A percentile compares a stretch with the other conserved stretches of the same genome.
Evolutionary conservation across 2,797 vertebrate genomes (phyloP).

Genomic region (Dallia pectoralis): DNA sequence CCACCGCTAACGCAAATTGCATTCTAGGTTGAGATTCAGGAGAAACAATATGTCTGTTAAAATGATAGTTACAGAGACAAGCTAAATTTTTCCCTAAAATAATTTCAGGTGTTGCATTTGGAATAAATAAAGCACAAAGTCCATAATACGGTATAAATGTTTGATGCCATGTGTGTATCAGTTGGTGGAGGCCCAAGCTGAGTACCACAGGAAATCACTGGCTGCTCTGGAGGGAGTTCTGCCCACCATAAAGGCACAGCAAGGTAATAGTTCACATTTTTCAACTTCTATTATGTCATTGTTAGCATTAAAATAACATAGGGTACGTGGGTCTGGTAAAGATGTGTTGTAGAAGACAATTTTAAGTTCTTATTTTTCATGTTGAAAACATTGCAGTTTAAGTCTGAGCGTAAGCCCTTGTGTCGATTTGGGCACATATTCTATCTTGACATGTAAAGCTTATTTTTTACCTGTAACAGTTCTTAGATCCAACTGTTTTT

Average conservation of each 20-base stretch:
- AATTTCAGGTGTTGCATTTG: background rate
- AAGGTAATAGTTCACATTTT: slow-evolving; percentile 79
- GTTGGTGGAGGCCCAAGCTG: slow-evolving; percentile 97
- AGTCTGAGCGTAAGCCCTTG: background rate
- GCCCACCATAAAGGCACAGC: slow-evolving; percentile 88
- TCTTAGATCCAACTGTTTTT: background rate
- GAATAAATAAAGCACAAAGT: background rate
- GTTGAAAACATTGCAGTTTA: background rate
- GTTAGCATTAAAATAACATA: background rate
- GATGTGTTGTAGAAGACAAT: background rate
- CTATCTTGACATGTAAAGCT: background rate
- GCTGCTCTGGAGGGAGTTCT: slow-evolving; percentile 90
- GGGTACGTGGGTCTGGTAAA: background rate
- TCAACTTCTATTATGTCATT: too few species aligned
- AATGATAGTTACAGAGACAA: background rate
- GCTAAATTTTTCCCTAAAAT: background rate
- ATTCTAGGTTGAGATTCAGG: too few species aligned
- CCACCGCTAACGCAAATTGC: too few species aligned
- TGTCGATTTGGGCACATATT: slow-evolving; percentile 1
- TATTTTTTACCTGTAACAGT: background rate
- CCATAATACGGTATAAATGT: background rate
- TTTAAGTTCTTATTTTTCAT: background rate
- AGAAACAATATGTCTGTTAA: too few species aligned
- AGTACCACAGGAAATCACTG: slow-evolving; percentile 97
- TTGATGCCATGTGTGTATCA: slow-evolving; percentile 53